Conservation (phyloP, 2,113 vertebrate genomes). For the Potamarius usumacintae region DNA sequence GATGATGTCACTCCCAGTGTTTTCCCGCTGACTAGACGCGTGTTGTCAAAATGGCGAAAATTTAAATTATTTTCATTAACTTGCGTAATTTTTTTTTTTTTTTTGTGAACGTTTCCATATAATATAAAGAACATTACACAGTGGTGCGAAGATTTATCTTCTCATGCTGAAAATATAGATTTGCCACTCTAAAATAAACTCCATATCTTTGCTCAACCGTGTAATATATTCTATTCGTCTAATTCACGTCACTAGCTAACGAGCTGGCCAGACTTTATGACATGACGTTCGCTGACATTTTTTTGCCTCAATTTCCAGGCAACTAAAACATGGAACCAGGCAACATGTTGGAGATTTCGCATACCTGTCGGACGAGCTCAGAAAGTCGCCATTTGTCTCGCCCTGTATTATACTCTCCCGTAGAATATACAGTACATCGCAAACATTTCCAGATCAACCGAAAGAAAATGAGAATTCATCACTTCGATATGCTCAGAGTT, state of each 20-base stretch:
- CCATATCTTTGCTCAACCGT: too few relatives aligned
- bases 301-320: not conserved
- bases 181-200: too few relatives aligned
- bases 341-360: not conserved
- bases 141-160: too few relatives aligned
- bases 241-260: not conserved
- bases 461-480: not conserved
- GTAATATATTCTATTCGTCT: not conserved
- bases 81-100: too few relatives aligned
- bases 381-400: not conserved
- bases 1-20: too few relatives aligned
- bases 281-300: not conserved
- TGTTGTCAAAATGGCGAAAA: too few relatives aligned
- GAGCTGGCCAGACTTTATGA: not conserved
- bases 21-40: too few relatives aligned
- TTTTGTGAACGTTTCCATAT: too few relatives aligned
- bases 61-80: too few relatives aligned
- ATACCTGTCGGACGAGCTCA: not conserved
- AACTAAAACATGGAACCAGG: not conserved
- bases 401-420: not conserved
- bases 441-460: not conserved
- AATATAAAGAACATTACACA: too few relatives aligned
- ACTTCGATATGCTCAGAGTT: not conserved
- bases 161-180: too few relatives aligned
- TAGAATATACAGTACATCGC: not conserved